These are phyloP conservation scores for Molanna angustata DNA, from an alignment of 2,888 invertebrate genomes.

Conservation along the genomic window DNA sequence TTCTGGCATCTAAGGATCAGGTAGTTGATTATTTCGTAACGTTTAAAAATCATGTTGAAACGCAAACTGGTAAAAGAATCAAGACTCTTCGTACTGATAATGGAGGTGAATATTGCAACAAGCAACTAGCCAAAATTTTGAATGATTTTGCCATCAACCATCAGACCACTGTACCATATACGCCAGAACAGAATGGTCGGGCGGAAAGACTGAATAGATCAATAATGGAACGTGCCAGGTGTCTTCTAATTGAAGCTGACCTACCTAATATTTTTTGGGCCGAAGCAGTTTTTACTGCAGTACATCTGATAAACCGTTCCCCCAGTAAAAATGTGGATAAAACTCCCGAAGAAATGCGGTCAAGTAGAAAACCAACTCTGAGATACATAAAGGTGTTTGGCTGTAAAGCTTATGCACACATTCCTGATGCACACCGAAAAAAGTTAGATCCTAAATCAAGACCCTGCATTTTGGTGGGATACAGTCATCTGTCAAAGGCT, in stretches of 20 bases:
- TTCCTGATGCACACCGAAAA: neutral
- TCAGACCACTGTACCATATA: neutral
- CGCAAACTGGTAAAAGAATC: neutral
- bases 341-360: neutral
- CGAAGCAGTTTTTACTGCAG: neutral
- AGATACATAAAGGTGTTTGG: neutral
- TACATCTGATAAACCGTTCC: neutral
- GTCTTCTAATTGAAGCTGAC: neutral
- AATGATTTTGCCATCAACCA: neutral
- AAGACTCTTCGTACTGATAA: neutral
- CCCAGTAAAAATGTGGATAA: neutral
- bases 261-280: neutral
- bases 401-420: neutral
- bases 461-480: neutral
- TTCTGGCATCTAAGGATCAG: neutral
- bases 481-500: neutral
- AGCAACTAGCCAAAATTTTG: neutral
- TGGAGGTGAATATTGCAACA: neutral
- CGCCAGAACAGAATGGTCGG: slow-evolving; percentile 1
- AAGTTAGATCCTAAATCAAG: neutral
- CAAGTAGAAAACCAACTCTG: neutral
- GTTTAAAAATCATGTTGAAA: neutral
- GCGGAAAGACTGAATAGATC: neutral
- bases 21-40: neutral
- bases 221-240: neutral